A percentile compares a stretch with the other conserved stretches of the same genome.
phyloP scores from a whole-genome alignment of 2,797 vertebrate species.

The Hippocampus kuda region DNA sequence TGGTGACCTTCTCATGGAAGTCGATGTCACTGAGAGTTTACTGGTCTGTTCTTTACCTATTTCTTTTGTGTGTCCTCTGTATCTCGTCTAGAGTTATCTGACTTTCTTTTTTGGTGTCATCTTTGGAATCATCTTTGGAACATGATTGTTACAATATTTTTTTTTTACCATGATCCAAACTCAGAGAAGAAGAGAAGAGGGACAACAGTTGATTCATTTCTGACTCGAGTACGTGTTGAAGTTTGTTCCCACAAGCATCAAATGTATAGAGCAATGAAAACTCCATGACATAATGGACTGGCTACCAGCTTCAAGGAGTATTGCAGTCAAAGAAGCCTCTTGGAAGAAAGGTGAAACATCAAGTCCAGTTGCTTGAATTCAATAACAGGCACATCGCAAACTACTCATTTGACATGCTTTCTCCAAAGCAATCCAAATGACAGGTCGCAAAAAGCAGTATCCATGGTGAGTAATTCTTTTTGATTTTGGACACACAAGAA shows the following conservation, averaged over 20 bases:
- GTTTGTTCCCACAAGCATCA: background rate
- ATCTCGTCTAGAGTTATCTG: no score
- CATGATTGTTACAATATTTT: no score
- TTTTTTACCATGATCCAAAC: no score
- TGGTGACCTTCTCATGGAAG: no score
- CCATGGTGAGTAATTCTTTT: slow-evolving; percentile 22
- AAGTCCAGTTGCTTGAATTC: background rate
- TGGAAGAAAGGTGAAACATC: background rate
- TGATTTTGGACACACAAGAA: background rate
- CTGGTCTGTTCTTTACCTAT: no score
- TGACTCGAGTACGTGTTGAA: background rate
- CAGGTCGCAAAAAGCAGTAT: background rate
- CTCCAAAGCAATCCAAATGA: background rate
- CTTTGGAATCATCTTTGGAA: no score
- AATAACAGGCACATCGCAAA: background rate
- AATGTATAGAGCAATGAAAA: background rate
- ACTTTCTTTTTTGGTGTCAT: no score
- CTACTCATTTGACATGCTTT: background rate
- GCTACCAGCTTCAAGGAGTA: background rate
- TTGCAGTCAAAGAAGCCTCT: background rate
- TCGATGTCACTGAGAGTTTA: no score
- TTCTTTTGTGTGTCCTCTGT: no score
- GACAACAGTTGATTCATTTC: no score
- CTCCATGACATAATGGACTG: background rate
- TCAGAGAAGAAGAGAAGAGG: no score